phyloP scores from a whole-genome alignment of 2,113 vertebrate species.

The Pseudopodoces humilis region DNA sequence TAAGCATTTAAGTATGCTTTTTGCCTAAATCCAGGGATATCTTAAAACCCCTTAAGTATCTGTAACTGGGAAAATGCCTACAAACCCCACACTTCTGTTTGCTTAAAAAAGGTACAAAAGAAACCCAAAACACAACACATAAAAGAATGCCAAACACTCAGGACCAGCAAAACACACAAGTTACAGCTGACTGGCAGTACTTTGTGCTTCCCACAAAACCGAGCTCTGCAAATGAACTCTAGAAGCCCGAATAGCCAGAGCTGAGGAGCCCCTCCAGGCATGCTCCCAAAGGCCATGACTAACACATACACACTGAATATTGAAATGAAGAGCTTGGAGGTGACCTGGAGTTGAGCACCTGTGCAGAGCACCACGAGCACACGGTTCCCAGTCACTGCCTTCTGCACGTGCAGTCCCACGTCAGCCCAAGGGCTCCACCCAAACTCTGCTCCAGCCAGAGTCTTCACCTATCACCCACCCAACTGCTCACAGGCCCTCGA shows the following conservation, averaged over 20 bases:
- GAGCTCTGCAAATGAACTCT: not conserved
- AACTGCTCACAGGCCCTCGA: not conserved
- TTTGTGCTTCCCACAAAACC: not conserved
- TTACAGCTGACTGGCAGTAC: not conserved
- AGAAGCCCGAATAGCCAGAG: not conserved
- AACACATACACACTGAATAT: rapidly evolving
- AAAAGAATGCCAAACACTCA: not conserved
- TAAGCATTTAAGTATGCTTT: not conserved
- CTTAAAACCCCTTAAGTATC: not conserved
- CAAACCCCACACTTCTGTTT: not conserved
- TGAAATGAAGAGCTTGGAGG: not conserved
- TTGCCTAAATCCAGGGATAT: not conserved
- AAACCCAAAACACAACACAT: not conserved
- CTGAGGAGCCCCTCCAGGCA: not conserved
- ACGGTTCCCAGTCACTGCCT: not conserved
- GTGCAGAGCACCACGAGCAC: not conserved
- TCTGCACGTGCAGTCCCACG: rapidly evolving
- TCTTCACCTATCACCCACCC: not conserved
- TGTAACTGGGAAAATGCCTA: not conserved
- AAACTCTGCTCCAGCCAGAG: not conserved
- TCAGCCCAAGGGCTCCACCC: not conserved
- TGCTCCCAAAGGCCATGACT: not conserved
- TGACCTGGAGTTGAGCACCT: not conserved
- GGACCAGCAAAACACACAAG: not conserved
- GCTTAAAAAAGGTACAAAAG: not conserved